Evolutionary conservation across 2,797 vertebrate species (phyloP).

Genomic region (Hephaestus fuliginosus): DNA sequence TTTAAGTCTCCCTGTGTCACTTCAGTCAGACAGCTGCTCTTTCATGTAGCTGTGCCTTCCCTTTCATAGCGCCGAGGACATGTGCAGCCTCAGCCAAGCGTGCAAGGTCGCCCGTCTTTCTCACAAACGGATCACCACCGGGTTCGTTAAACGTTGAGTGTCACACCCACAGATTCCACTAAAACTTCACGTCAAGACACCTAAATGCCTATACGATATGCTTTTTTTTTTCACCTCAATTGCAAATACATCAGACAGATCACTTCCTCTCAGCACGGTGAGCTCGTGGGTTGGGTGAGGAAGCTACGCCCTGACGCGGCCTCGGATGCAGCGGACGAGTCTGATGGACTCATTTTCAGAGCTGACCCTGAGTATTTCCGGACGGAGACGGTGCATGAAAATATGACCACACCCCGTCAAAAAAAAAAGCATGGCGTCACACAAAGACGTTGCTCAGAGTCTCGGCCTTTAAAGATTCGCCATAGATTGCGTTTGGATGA

Average conservation of each 20-base stretch:
- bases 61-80: not conserved
- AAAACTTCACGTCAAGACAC: not conserved
- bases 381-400: not conserved
- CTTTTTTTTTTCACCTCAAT: not conserved
- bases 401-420: too few species aligned
- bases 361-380: not conserved
- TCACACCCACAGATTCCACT: not conserved
- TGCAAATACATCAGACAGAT: not conserved
- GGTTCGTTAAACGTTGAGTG: not conserved
- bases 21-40: not conserved
- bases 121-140: slow-evolving; percentile 1
- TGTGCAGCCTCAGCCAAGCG: not conserved
- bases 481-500: slow-evolving; percentile 32
- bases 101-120: not conserved
- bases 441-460: slow-evolving; percentile 12
- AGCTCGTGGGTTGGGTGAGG: not conserved
- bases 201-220: not conserved
- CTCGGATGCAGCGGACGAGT: not conserved
- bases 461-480: slow-evolving; percentile 34
- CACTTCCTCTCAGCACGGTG: not conserved
- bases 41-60: not conserved
- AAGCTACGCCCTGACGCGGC: not conserved
- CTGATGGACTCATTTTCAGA: slow-evolving; percentile 3
- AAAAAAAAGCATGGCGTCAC: too few species aligned
- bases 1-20: not conserved